phyloP scores from a whole-genome alignment of 1,140 invertebrate species.

The Reticulitermes speratus region DNA sequence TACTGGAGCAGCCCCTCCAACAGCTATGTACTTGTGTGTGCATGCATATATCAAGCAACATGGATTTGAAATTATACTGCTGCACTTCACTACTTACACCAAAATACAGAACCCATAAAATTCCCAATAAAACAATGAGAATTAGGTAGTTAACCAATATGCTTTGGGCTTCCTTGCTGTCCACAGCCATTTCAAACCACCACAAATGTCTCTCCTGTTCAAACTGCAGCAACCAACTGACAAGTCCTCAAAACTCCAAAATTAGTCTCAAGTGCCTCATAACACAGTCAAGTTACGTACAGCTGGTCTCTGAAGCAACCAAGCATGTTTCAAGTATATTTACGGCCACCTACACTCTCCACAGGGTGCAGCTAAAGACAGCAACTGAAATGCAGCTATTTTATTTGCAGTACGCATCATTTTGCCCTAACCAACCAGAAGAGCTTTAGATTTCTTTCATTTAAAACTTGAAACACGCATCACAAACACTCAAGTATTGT shows the following conservation, averaged over 20 bases:
- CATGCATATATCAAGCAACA: not conserved
- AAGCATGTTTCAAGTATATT: not conserved
- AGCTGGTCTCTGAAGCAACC: not conserved
- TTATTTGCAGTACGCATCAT: no score
- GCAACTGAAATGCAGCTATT: no score
- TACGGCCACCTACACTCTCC: not conserved
- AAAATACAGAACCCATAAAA: slow-evolving; percentile 42
- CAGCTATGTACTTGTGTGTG: no score
- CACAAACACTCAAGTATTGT: no score
- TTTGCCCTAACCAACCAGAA: no score
- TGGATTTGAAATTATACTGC: not conserved
- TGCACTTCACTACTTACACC: slow-evolving; percentile 12
- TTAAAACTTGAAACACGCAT: no score
- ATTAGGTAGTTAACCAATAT: slow-evolving; percentile 43
- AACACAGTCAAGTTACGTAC: not conserved
- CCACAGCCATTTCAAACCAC: slow-evolving; percentile 16
- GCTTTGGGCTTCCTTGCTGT: slow-evolving; percentile 40
- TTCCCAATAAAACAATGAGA: slow-evolving; percentile 40
- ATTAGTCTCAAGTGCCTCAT: slow-evolving; percentile 10
- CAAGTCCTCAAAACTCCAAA: not conserved
- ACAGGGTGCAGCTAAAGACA: not conserved
- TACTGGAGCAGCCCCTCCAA: no score
- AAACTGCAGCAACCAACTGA: not conserved
- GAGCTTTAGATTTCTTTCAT: no score
- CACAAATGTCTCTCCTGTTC: not conserved